A percentile compares a stretch with the other conserved stretches of the same genome.
Evolutionary conservation across 2,888 invertebrate species (phyloP).

Genomic region (Mythimna impura): DNA sequence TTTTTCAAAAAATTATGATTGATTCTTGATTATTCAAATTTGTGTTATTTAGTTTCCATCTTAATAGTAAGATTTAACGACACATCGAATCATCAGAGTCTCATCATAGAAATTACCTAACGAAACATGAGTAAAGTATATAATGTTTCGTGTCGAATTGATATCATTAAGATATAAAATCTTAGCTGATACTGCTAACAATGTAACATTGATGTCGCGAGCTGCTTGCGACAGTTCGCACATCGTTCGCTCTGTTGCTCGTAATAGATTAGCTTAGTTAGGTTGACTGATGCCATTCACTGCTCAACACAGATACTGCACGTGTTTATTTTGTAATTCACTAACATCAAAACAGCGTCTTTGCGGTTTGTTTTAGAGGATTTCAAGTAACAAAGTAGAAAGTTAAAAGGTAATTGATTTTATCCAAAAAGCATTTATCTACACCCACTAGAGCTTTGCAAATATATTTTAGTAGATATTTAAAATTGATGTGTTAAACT

Average conservation of each 20-base stretch:
- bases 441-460: constrained; percentile 77
- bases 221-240: constrained; percentile 28
- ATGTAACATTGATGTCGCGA: constrained; percentile 27
- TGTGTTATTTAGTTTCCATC: constrained; percentile 39
- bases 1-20: constrained; percentile 51
- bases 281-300: constrained; percentile 74
- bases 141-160: constrained; percentile 40
- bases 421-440: constrained; percentile 84
- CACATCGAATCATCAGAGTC: constrained; percentile 63
- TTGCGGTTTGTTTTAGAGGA: constrained; percentile 59
- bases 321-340: constrained; percentile 70
- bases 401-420: constrained; percentile 62
- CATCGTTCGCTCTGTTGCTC: constrained; percentile 53
- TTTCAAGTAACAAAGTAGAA: constrained; percentile 58
- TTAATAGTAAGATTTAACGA: constrained; percentile 33
- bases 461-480: constrained; percentile 78
- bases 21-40: constrained; percentile 46
- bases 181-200: constrained; percentile 31
- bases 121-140: constrained; percentile 38
- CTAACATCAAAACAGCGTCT: constrained; percentile 62
- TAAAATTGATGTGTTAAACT: constrained; percentile 82
- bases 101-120: constrained; percentile 55
- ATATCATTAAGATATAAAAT: constrained; percentile 34
- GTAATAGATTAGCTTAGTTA: constrained; percentile 65
- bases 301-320: constrained; percentile 75